Conservation (phyloP, 2,797 vertebrate species). For the Squalus acanthias region DNA sequence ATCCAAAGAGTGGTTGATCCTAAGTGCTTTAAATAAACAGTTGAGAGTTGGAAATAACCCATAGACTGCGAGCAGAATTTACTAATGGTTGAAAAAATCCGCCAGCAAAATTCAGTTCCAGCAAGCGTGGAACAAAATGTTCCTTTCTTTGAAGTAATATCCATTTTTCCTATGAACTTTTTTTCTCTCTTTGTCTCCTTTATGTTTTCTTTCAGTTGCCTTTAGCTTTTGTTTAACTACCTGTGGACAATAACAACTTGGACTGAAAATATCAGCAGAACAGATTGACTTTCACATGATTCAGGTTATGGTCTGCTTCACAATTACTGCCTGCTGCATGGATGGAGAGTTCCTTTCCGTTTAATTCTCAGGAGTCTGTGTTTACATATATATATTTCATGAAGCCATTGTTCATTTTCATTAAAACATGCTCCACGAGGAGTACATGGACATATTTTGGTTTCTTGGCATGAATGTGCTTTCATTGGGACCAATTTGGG, state of each 20-base stretch:
- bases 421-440: background rate
- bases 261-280: background rate
- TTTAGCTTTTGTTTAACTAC: background rate
- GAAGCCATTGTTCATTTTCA: background rate
- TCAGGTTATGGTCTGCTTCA: background rate
- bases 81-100: background rate
- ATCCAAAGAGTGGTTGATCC: slow-evolving; percentile 20
- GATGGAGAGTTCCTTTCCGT: background rate
- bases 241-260: background rate
- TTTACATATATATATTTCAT: background rate
- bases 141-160: slow-evolving; percentile 30
- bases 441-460: background rate
- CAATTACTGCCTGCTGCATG: background rate
- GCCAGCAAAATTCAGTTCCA: slow-evolving; percentile 7
- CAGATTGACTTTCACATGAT: background rate
- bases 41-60: slow-evolving; percentile 24
- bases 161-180: background rate
- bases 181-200: background rate
- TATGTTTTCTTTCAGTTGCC: background rate
- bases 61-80: slow-evolving; percentile 5
- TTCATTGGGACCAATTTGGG: background rate
- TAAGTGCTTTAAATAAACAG: slow-evolving; percentile 36
- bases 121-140: slow-evolving; percentile 21
- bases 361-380: background rate
- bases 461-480: background rate